phyloP scores from a whole-genome alignment of 2,888 invertebrate species.

The Hecatera dysodea region DNA sequence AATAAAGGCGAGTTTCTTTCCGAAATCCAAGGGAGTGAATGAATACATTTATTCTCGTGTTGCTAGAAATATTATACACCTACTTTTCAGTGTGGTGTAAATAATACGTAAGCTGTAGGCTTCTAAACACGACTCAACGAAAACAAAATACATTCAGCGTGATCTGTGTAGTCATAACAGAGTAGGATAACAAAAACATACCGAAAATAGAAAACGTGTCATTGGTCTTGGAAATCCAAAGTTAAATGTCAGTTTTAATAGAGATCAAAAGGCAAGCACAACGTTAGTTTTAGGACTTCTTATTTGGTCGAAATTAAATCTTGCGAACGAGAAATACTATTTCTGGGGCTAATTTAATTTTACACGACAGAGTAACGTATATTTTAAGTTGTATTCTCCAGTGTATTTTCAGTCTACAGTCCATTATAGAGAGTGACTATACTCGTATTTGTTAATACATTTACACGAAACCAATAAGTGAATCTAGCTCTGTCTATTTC shows the following conservation, averaged over 20 bases:
- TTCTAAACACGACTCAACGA: slow-evolving; percentile 33
- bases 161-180: slow-evolving; percentile 43
- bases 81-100: slow-evolving; percentile 13
- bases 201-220: slow-evolving; percentile 48
- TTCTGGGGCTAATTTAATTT: slow-evolving; percentile 28
- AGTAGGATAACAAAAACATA: slow-evolving; percentile 40
- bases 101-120: slow-evolving; percentile 28
- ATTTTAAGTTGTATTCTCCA: slow-evolving; percentile 1
- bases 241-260: slow-evolving; percentile 33
- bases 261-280: slow-evolving; percentile 48
- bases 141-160: slow-evolving; percentile 20
- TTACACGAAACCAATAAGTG: slow-evolving; percentile 20
- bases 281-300: slow-evolving; percentile 27
- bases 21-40: slow-evolving; percentile 47
- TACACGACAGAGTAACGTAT: not conserved
- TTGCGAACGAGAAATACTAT: slow-evolving; percentile 33
- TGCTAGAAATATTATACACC: slow-evolving; percentile 31
- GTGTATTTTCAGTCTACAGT: slow-evolving; percentile 20
- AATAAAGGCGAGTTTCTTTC: slow-evolving; percentile 46
- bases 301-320: slow-evolving; percentile 47
- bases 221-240: slow-evolving; percentile 50
- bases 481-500: slow-evolving; percentile 25
- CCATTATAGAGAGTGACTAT: slow-evolving; percentile 2
- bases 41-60: slow-evolving; percentile 36
- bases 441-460: slow-evolving; percentile 9